A percentile compares a stretch with the other conserved stretches of the same genome.
These are phyloP conservation scores for Strix occidentalis DNA, from an alignment of 2,797 vertebrate genomes.

Conservation along the genomic window DNA sequence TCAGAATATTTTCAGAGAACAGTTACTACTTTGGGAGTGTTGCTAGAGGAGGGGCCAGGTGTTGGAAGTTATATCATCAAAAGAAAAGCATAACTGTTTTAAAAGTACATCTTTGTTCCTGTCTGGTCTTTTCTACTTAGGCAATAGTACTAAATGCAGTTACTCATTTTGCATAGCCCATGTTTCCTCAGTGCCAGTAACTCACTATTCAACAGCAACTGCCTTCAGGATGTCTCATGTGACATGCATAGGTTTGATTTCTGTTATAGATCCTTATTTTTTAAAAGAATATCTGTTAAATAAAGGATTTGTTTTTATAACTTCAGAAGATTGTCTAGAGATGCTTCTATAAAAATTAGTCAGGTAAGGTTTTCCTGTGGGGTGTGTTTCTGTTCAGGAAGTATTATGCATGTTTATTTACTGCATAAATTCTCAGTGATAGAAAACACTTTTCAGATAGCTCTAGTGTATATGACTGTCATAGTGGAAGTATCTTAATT, in stretches of 20 bases:
- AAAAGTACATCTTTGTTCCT: neutral
- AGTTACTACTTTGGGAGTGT: neutral
- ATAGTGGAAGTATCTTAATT: neutral
- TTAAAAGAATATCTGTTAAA: slow-evolving; percentile 11
- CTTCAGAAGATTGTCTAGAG: neutral
- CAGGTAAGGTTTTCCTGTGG: neutral
- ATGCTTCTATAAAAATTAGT: neutral
- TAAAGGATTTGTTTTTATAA: slow-evolving; percentile 54
- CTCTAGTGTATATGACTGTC: neutral
- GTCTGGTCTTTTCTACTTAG: neutral
- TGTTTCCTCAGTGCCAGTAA: neutral
- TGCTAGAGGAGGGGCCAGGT: neutral
- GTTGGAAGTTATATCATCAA: neutral
- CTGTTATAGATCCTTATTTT: neutral
- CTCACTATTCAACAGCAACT: neutral
- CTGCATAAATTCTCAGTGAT: neutral
- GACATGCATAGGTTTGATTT: neutral
- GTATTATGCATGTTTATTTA: neutral
- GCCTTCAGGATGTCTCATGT: neutral
- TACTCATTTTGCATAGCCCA: neutral
- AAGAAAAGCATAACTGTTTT: neutral
- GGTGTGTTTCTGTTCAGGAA: neutral
- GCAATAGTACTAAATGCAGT: neutral
- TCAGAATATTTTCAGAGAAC: neutral
- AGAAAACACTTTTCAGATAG: neutral